Base-by-base conservation (phyloP, 2,113 vertebrate species). In the Ifrita kowaldi region DNA sequence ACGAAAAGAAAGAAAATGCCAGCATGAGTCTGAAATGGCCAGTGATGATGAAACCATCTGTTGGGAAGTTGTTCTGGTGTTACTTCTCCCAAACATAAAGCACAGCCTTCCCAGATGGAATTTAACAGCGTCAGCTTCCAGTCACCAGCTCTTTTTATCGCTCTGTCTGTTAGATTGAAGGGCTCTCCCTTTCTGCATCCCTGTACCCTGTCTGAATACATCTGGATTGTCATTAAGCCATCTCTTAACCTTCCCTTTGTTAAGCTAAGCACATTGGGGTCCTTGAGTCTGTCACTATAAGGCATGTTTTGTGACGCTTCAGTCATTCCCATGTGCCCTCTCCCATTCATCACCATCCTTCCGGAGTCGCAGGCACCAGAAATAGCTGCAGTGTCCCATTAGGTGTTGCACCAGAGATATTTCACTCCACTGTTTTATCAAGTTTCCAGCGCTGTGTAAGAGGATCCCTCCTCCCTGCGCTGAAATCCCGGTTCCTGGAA, bases 241-340 rank as follows among this genome's bases (percentile, higher is more conserved):
- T 81, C 64, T 87, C 91, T 91, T 97, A 96, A 91, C 95, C 95
- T 97, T 95, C 95, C 56, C 96, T 97, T 96, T 96, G 94, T 97
- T 97, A 97, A 97, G 96, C 96, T 96, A 93, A 96, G 96, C 76
- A 32, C 60, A 71, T 44, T 92, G 89, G 87, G 95, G 91, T 97
- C 96, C 96, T 97, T 97, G 96, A 95, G 95, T 84, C 94, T 97
- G 96, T 96, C 96, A 97, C 93, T 91, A 6, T 87, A 95, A 96
- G 93, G 86, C 94, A 95, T 95, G 95, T 91, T 95, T 87, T 87
- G 89, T 93, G 94, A 97, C 5, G 84, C 93, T 78, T 71, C 96
- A 94, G 91, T 87, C 96, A 96, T 93, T 89, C 95, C 64, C 20
- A 0, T 49, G 83, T 94, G 96, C 93, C 96, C 95, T 96, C 91